phyloP scores from a whole-genome alignment of 2,113 vertebrate genomes.

The Oncorhynchus nerka region DNA sequence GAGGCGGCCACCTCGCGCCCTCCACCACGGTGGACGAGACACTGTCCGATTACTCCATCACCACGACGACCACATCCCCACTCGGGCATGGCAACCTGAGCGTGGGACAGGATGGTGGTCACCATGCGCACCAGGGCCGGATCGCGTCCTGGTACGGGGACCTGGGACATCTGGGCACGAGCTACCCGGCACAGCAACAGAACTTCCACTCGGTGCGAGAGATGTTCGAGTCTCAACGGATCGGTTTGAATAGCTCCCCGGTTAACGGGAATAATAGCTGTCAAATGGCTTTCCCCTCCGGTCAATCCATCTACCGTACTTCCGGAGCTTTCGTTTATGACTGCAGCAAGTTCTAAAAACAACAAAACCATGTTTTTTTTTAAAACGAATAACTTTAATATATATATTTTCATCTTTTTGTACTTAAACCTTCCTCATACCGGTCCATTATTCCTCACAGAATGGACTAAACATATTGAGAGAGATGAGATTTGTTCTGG shows the following conservation, averaged over 20 bases:
- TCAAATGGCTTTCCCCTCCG: slow-evolving; percentile 90
- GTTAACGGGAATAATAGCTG: slow-evolving; percentile 86
- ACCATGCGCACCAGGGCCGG: slow-evolving; percentile 81
- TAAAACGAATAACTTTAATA: slow-evolving; percentile 58
- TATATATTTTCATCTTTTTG: slow-evolving; percentile 47
- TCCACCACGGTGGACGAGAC: slow-evolving; percentile 78
- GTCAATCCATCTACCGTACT: slow-evolving; percentile 89
- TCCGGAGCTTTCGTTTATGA: slow-evolving; percentile 95
- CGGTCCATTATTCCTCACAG: slow-evolving; percentile 51
- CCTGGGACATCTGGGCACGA: slow-evolving; percentile 80
- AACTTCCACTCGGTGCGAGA: slow-evolving; percentile 88
- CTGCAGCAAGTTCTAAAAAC: slow-evolving; percentile 92
- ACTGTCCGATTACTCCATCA: slow-evolving; percentile 86
- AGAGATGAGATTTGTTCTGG: slow-evolving; percentile 68
- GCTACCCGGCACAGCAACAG: slow-evolving; percentile 85
- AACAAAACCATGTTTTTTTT: slow-evolving; percentile 24
- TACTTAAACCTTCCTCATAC: slow-evolving; percentile 30
- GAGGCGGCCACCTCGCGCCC: slow-evolving; percentile 70
- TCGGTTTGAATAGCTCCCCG: slow-evolving; percentile 82
- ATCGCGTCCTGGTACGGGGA: slow-evolving; percentile 88
- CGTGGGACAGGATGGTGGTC: slow-evolving; percentile 73
- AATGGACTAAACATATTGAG: slow-evolving; percentile 67
- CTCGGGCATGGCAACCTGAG: slow-evolving; percentile 71
- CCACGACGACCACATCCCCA: slow-evolving; percentile 74
- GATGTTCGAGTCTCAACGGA: slow-evolving; percentile 88